Base-by-base conservation (phyloP, 2,888 invertebrate genomes). In the Andrena trimmerana region DNA sequence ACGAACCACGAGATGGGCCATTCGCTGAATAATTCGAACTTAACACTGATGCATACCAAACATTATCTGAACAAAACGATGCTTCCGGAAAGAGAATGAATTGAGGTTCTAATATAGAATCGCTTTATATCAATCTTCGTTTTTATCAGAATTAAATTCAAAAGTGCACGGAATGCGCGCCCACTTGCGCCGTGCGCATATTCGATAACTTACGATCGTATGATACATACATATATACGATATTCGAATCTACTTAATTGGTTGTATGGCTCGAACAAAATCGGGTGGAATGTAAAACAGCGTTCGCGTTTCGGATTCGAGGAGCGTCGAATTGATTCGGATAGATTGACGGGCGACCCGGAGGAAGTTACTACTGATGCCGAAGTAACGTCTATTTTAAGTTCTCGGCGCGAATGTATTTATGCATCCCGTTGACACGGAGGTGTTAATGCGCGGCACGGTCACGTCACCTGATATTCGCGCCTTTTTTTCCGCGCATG, bases 401-500 rank as follows among this genome's bases (percentile, higher is more conserved):
- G n/a, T 67, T 20, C n/a, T 29, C 27, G 16, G 2, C 24, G 5
- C 7, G 13, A 54, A 50, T 16, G 6, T n/a, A n/a, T 48, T 57
- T 52, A 36, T 52, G 2, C 5, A n/a, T 16, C n/a, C 50, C 5
- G 10, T 68, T 36, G 29, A 50, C 16, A 50, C 10, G n/a, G 33
- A 10, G 66, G 31, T 29, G 60, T 33, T 60, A 68, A 31, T 31
- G 3, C n/a, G 33, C 24, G 57, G 7, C 31, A 5, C 10, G 20
- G 20, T 31, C 36, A 6, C 3, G 42, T 31, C 24, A 27, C 68
- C 59, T 50, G 31, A 82, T 74, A 54, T 83, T 78, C 68, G 80
- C 86, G 83, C 76, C 27, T 54, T 59, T 60, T 65, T 59, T 20
- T 13, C 20, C 27, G 69, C 82, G 81, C 85, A 57, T 84, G 83